A percentile compares a stretch with the other conserved stretches of the same genome.
Evolutionary conservation across 2,113 vertebrate genomes (phyloP).

Genomic region (Zeus faber): DNA sequence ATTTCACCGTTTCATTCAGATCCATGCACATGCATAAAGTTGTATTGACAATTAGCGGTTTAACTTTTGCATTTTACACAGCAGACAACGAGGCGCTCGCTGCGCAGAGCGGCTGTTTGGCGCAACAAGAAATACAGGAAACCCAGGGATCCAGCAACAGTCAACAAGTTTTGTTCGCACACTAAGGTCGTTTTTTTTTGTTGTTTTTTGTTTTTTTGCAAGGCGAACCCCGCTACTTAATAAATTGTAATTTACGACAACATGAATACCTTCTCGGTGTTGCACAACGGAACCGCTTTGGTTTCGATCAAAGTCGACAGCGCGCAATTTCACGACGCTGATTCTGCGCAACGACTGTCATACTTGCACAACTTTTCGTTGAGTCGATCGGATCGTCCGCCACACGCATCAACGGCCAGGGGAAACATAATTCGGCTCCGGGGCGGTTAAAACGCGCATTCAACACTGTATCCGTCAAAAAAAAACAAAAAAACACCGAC

Average conservation of each 20-base stretch:
- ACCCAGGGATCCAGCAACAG: conserved; percentile 56
- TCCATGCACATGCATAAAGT: conserved; percentile 24
- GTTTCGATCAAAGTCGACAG: conserved; percentile 69
- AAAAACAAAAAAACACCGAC: too few species aligned
- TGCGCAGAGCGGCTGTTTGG: conserved; percentile 61
- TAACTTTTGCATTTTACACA: conserved; percentile 15
- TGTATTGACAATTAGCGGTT: neutral
- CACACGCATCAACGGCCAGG: too few species aligned
- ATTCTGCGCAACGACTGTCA: conserved; percentile 67
- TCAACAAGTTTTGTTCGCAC: conserved; percentile 46
- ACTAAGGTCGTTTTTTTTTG: conserved; percentile 36
- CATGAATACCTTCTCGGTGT: conserved; percentile 48
- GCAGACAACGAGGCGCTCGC: conserved; percentile 42
- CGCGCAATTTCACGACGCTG: conserved; percentile 63
- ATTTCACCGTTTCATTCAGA: neutral
- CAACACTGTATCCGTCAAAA: conserved; percentile 38
- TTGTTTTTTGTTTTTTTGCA: neutral
- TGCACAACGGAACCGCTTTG: conserved; percentile 55
- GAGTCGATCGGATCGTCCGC: conserved; percentile 54
- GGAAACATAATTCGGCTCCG: too few species aligned
- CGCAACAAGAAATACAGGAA: conserved; percentile 80
- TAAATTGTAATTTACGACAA: conserved; percentile 8
- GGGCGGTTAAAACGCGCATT: conserved; percentile 19
- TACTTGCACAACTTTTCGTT: conserved; percentile 44
- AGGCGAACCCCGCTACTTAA: conserved; percentile 21